Evolutionary conservation across 2,888 invertebrate species (phyloP).

Genomic region (Boloria selene): DNA sequence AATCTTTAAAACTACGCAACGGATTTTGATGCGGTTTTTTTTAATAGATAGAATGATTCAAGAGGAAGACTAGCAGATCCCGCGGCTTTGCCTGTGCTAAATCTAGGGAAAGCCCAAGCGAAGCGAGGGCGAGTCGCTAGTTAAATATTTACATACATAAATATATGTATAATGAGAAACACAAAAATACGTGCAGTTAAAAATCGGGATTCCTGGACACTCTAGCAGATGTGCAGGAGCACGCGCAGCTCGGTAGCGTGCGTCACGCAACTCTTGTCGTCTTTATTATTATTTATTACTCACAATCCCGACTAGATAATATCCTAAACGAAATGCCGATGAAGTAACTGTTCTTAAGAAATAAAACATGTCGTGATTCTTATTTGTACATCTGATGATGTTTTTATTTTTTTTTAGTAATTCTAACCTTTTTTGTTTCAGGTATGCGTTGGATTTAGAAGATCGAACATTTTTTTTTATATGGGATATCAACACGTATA

Average conservation of each 20-base stretch:
- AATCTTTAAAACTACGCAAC: too few species aligned
- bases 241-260: constrained; percentile 65
- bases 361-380: constrained; percentile 36
- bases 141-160: too few species aligned
- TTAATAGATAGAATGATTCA: too few species aligned
- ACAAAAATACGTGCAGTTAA: too few species aligned
- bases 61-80: too few species aligned
- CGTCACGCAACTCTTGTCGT: constrained; percentile 71
- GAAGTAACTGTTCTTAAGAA: constrained; percentile 43
- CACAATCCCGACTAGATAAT: constrained; percentile 68
- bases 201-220: constrained; percentile 3
- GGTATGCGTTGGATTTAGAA: constrained; percentile 20
- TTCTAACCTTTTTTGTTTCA: constrained; percentile 22
- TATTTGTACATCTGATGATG: constrained; percentile 1
- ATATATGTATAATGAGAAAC: too few species aligned
- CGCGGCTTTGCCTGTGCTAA: too few species aligned
- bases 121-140: too few species aligned
- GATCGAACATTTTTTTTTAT: background rate
- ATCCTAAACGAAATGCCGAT: constrained; percentile 57
- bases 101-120: too few species aligned
- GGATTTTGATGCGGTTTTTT: too few species aligned
- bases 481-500: too few species aligned
- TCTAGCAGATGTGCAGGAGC: constrained; percentile 22
- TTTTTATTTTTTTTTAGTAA: background rate
- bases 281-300: constrained; percentile 80